Evolutionary conservation across 2,113 vertebrate species (phyloP).

Genomic region (Microcebus tavaratra): DNA sequence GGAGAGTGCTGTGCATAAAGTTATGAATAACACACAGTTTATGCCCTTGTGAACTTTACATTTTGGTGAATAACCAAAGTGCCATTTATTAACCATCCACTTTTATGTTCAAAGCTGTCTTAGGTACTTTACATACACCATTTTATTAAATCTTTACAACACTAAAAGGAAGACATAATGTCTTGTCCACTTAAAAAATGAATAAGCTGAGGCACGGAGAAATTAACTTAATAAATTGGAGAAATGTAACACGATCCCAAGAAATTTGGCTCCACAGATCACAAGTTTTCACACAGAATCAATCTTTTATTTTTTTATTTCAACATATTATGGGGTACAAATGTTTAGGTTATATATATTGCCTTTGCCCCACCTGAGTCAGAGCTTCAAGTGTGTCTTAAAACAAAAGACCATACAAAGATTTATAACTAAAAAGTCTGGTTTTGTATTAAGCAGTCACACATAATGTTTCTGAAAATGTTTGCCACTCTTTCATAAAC

Average conservation of each 20-base stretch:
- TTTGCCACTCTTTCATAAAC: neutral
- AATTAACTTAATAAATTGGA: neutral
- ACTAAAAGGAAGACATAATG: neutral
- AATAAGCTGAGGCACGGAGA: neutral
- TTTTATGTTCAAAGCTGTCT: neutral
- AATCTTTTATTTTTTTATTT: neutral
- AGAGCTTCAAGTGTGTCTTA: neutral
- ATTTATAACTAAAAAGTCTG: neutral
- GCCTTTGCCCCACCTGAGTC: no score
- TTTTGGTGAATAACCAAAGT: neutral
- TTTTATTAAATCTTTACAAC: constrained; percentile 29
- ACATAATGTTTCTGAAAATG: constrained; percentile 9
- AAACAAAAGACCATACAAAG: neutral
- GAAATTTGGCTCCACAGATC: neutral
- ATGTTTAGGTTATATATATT: no score
- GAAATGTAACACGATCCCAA: neutral
- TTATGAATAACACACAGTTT: neutral
- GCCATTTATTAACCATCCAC: neutral
- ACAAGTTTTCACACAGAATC: neutral
- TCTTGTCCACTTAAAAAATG: neutral
- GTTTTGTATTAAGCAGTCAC: neutral
- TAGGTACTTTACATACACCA: neutral
- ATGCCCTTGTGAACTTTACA: neutral
- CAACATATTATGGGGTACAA: no score
- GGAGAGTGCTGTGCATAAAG: neutral